Base-by-base conservation (phyloP, 2,888 invertebrate species). In the Agapostemon virescens region DNA sequence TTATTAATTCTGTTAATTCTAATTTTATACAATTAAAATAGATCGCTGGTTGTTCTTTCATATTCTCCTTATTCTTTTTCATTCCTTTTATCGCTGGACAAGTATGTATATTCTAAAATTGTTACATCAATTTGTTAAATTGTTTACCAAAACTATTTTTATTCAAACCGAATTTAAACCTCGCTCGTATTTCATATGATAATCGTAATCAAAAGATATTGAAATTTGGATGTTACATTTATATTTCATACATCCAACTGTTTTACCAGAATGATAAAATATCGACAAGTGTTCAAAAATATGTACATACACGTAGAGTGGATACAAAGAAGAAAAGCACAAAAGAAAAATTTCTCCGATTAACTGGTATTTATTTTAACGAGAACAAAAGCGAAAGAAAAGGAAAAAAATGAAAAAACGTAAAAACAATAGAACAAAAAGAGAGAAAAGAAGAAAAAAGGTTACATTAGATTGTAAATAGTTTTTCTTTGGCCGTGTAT, bases 321-420 rank as follows among this genome's bases (percentile, higher is more conserved):
- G 79, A 80, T 79, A 79, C 79, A 66, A 30, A 20, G 69, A 45
- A 71, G 30, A 23, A 52, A 26, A 72, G 69, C 72, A 75, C 70
- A 75, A 71, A 55, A 55, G 17, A 55, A 26, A 55, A 36, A 64
- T 74, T 58, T 73, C 26, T 78, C 67, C 30, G 15, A 76, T 45
- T 67, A 63, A 40, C 52, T 70, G 15, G 33, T 77, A 55, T 30
- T 73, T 58, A 33, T 23, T 13, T 69, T 69, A 49, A 33, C 67
- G 13, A n/a, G 45, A 55, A 55, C 26, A 15, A 55, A 26, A 55
- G 3, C n/a, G 7, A 55, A 26, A 26, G 15, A 55, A 13, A 55
- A 6, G 15, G 15, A 26, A 55, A 55, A 52, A 52, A 52, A 4
- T 42, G 11, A 52, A 23, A 1, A 13, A 55, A 55, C n/a, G n/a